phyloP scores from a whole-genome alignment of 1,140 invertebrate genomes.

The Drosophila rufa region DNA sequence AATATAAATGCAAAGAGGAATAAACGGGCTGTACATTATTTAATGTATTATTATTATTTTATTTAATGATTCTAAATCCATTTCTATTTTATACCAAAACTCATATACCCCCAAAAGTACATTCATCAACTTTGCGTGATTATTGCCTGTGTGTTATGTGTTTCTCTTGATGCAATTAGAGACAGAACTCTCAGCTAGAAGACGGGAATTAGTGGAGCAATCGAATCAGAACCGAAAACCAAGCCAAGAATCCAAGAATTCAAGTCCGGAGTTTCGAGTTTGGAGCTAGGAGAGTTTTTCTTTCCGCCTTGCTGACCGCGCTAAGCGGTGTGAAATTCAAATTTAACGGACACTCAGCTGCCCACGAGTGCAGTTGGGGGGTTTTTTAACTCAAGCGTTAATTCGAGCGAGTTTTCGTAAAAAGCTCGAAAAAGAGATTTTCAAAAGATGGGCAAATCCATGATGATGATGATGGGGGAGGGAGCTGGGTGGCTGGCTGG shows the following conservation, averaged over 20 bases:
- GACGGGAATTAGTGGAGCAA: conserved; percentile 64
- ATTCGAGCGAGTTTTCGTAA: conserved; percentile 76
- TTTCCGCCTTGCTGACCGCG: conserved; percentile 70
- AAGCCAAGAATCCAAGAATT: conserved; percentile 39
- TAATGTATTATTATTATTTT: no score
- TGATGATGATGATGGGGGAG: neutral
- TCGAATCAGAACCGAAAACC: conserved; percentile 58
- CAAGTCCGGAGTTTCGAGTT: conserved; percentile 11
- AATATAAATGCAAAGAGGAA: no score
- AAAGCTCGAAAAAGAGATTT: conserved; percentile 27
- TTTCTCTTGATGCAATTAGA: conserved; percentile 65
- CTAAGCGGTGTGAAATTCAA: conserved; percentile 59
- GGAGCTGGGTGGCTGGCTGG: neutral
- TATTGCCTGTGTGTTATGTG: conserved; percentile 25
- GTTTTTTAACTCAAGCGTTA: conserved; percentile 61
- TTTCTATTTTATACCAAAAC: neutral
- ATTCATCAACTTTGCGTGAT: conserved; percentile 28
- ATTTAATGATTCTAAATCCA: neutral
- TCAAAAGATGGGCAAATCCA: conserved; percentile 14
- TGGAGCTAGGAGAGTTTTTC: conserved; percentile 26
- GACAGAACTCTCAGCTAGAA: conserved; percentile 45
- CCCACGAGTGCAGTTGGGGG: conserved; percentile 49
- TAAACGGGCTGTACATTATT: neutral
- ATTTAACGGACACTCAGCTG: conserved; percentile 48
- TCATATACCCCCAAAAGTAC: neutral